Percentiles rank a stretch among this genome's conserved stretches.
Evolutionary conservation across 1,140 invertebrate species (phyloP).

Genomic region (Elymnias hypermnestra): DNA sequence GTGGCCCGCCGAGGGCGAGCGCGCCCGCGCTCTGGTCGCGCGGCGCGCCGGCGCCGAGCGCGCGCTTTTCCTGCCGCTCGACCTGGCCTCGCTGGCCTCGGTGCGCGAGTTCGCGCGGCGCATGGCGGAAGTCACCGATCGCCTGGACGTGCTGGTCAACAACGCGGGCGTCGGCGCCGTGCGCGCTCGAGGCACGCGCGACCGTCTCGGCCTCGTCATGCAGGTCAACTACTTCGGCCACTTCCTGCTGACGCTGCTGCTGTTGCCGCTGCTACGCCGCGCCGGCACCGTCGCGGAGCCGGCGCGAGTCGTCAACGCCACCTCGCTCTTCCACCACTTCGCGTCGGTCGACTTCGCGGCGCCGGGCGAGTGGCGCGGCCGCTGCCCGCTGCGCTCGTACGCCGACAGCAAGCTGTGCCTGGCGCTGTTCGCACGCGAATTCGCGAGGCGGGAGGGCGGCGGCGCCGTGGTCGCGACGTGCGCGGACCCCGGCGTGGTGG

Average conservation of each 20-base stretch:
- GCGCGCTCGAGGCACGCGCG: conserved; percentile 58
- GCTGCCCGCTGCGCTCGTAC: conserved; percentile 76
- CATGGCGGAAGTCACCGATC: conserved; percentile 71
- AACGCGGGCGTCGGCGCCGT: conserved; percentile 81
- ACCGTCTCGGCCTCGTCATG: conserved; percentile 82
- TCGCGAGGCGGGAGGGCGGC: conserved; percentile 77
- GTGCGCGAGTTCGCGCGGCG: conserved; percentile 37
- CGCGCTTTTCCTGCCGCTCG: conserved; percentile 43
- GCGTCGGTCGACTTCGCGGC: conserved; percentile 79
- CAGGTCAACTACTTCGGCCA: conserved; percentile 82
- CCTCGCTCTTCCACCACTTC: conserved; percentile 77
- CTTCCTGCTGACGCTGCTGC: conserved; percentile 82
- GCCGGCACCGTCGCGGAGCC: conserved; percentile 55
- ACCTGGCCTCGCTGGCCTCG: conserved; percentile 43
- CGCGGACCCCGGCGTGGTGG: conserved; percentile 78
- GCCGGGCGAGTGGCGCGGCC: conserved; percentile 78
- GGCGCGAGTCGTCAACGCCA: conserved; percentile 81
- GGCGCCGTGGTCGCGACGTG: conserved; percentile 76
- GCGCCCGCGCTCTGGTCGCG: conserved; percentile 41
- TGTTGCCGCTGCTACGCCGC: conserved; percentile 78
- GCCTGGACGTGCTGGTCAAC: conserved; percentile 82
- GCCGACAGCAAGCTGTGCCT: conserved; percentile 83
- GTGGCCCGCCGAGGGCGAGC: conserved; percentile 65
- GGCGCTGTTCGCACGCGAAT: conserved; percentile 80
- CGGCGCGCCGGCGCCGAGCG: conserved; percentile 39